These are phyloP conservation scores for Steinernema khuongi DNA, from an alignment of 1,140 invertebrate genomes.

Conservation along the genomic window DNA sequence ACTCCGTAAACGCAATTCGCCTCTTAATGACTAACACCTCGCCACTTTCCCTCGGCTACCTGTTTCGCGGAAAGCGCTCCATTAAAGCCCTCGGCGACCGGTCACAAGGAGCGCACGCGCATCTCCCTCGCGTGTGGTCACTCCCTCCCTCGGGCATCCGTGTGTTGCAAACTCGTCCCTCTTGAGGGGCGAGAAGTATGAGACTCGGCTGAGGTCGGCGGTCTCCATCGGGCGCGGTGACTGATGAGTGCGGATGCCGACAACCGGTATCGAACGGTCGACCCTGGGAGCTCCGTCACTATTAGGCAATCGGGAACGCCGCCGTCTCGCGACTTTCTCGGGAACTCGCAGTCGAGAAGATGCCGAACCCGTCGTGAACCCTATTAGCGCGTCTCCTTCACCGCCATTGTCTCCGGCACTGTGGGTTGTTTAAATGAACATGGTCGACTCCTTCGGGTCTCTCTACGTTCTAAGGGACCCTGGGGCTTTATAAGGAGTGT, in stretches of 20 bases:
- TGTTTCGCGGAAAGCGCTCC: conserved; percentile 12
- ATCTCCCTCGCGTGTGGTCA: background rate
- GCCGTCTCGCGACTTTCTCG: background rate
- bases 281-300: background rate
- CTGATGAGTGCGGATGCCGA: conserved; percentile 9
- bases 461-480: too few relatives aligned
- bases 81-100: conserved; percentile 14
- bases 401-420: too few relatives aligned
- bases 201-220: background rate
- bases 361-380: background rate
- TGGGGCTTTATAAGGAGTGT: too few relatives aligned
- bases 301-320: background rate
- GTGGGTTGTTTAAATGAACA: too few relatives aligned
- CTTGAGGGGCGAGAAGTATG: too few relatives aligned
- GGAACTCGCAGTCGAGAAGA: background rate
- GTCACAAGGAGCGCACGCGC: background rate
- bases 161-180: background rate
- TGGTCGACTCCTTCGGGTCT: too few relatives aligned
- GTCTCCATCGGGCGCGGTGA: background rate
- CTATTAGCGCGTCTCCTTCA: background rate
- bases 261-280: background rate
- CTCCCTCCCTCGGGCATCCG: background rate
- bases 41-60: conserved; percentile 16
- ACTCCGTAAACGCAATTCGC: conserved; percentile 10
- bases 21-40: conserved; percentile 5